These are phyloP conservation scores for Lepilemur septentrionalis DNA, from an alignment of 2,797 vertebrate species.

Conservation along the genomic window DNA sequence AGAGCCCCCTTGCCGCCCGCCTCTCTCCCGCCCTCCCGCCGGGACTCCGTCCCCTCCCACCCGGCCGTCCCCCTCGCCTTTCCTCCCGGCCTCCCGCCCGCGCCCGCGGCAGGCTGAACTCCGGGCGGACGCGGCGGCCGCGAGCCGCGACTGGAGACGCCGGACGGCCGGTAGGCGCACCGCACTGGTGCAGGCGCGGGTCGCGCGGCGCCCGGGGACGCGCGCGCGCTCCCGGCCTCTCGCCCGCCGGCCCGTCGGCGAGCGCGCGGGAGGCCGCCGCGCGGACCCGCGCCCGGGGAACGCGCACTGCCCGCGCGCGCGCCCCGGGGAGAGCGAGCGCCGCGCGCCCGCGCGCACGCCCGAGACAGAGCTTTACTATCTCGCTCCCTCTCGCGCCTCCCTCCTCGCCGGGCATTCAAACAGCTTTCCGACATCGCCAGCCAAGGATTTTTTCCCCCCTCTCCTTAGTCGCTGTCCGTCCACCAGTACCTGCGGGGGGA, in stretches of 20 bases:
- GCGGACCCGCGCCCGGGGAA: not conserved
- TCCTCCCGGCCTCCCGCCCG: not conserved
- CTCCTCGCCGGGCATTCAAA: conserved; percentile 86
- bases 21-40: not conserved
- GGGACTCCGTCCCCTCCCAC: not conserved
- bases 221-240: not conserved
- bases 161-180: not conserved
- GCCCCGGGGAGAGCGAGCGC: conserved; percentile 20
- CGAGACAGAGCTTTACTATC: conserved; percentile 71
- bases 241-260: too few relatives aligned
- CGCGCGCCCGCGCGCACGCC: conserved; percentile 57
- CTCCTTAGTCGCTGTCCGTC: conserved; percentile 81
- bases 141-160: not conserved
- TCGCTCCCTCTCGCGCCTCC: conserved; percentile 77
- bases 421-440: conserved; percentile 88
- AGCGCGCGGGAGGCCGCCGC: not conserved
- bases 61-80: not conserved
- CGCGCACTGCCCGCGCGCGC: not conserved
- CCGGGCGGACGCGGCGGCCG: not conserved
- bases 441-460: conserved; percentile 79
- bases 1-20: not conserved
- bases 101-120: not conserved
- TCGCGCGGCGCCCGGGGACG: not conserved
- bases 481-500: conserved; percentile 80
- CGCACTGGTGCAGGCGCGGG: fast-evolving